phyloP scores from a whole-genome alignment of 2,888 invertebrate genomes.

The Salpingus planirostris region DNA sequence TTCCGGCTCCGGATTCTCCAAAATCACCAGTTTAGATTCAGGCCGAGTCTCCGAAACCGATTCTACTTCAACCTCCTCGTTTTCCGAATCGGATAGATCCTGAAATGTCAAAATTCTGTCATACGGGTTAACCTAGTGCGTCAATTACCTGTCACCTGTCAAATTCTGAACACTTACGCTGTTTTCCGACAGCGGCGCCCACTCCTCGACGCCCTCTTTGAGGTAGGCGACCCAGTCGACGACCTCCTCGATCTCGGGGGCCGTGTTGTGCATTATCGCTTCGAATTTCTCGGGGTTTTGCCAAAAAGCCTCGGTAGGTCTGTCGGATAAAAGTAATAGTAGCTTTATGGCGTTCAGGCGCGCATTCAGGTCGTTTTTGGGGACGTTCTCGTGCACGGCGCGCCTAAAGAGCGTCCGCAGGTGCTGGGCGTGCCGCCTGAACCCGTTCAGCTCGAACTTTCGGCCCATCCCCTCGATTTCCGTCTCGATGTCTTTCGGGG shows the following conservation, averaged over 20 bases:
- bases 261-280: slow-evolving; percentile 27
- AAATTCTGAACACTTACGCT: too few relatives aligned
- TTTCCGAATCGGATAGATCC: too few relatives aligned
- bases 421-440: slow-evolving; percentile 28
- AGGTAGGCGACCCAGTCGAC: slow-evolving; percentile 46
- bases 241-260: slow-evolving; percentile 36
- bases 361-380: slow-evolving; percentile 23
- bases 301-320: slow-evolving; percentile 33
- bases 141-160: too few relatives aligned
- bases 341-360: slow-evolving; percentile 33
- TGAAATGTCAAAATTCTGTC: too few relatives aligned
- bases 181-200: slow-evolving; percentile 22
- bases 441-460: slow-evolving; percentile 37
- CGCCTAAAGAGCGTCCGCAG: slow-evolving; percentile 26
- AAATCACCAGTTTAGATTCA: too few relatives aligned
- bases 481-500: slow-evolving; percentile 30
- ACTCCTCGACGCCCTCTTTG: slow-evolving; percentile 38
- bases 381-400: slow-evolving; percentile 23
- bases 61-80: too few relatives aligned
- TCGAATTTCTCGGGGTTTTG: slow-evolving; percentile 24
- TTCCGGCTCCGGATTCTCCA: too few relatives aligned
- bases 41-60: too few relatives aligned
- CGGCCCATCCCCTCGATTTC: slow-evolving; percentile 31
- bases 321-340: slow-evolving; percentile 32
- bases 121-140: too few relatives aligned